phyloP scores from a whole-genome alignment of 2,113 vertebrate species.

The Pelusios castaneus region DNA sequence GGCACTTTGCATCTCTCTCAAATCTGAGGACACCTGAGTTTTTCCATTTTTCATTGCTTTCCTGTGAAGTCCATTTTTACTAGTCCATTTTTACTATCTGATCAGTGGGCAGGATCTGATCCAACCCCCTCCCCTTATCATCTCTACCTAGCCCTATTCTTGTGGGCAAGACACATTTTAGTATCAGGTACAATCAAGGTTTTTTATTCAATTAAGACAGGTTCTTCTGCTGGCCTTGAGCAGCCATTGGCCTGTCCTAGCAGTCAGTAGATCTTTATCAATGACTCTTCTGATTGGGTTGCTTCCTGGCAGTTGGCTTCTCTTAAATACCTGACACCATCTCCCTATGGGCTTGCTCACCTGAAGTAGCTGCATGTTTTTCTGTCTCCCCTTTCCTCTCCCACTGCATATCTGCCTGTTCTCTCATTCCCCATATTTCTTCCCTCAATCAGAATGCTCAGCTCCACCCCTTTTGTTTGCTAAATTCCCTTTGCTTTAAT shows the following conservation, averaged over 20 bases:
- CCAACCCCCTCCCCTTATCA: neutral
- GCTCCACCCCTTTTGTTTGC: neutral
- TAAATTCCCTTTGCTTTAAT: neutral
- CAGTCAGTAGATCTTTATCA: neutral
- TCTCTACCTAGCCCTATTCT: neutral
- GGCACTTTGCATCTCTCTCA: neutral
- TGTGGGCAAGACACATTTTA: neutral
- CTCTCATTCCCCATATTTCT: neutral
- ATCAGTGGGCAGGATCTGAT: neutral
- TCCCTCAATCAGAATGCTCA: neutral
- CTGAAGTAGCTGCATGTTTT: neutral
- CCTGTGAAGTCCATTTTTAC: neutral
- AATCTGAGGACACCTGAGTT: neutral
- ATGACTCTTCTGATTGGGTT: neutral
- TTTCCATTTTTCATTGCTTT: neutral
- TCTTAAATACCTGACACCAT: neutral
- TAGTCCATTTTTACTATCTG: neutral
- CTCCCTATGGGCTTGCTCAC: neutral
- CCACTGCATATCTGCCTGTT: neutral
- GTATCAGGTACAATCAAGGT: neutral
- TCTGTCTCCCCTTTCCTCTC: neutral
- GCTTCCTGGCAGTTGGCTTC: neutral
- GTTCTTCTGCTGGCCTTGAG: neutral
- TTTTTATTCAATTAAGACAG: neutral
- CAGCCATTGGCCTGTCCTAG: neutral